A percentile compares a stretch with the other conserved stretches of the same genome.
These are phyloP conservation scores for Ctena decussata DNA, from an alignment of 2,888 invertebrate species.

Conservation along the genomic window DNA sequence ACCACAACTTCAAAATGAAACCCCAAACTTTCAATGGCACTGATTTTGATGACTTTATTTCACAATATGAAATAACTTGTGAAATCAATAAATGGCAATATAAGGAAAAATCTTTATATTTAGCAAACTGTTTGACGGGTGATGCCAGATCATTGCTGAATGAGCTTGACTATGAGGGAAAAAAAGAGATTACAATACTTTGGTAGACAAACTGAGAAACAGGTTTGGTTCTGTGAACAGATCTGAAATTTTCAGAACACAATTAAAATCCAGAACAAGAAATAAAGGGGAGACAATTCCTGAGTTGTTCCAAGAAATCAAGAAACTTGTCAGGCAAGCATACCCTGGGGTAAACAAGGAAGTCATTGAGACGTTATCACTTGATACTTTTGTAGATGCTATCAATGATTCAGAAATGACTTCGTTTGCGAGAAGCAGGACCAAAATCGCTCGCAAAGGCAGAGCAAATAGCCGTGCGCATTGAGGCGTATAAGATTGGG, in stretches of 20 bases:
- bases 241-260: constrained; percentile 52
- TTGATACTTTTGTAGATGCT: constrained; percentile 41
- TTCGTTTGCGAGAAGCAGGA: too few relatives aligned
- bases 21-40: too few relatives aligned
- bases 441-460: background rate
- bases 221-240: constrained; percentile 48
- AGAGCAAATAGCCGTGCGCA: background rate
- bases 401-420: background rate
- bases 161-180: constrained; percentile 31
- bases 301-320: constrained; percentile 50
- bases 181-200: constrained; percentile 35
- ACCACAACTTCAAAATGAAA: too few relatives aligned
- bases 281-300: constrained; percentile 43
- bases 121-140: constrained; percentile 52
- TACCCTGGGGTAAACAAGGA: constrained; percentile 29
- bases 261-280: constrained; percentile 26
- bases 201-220: constrained; percentile 34
- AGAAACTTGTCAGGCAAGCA: constrained; percentile 43
- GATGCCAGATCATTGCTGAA: constrained; percentile 34
- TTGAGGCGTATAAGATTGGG: background rate
- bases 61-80: too few relatives aligned
- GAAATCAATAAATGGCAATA: too few relatives aligned
- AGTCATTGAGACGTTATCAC: constrained; percentile 29
- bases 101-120: constrained; percentile 40
- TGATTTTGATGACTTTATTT: too few relatives aligned